Evolutionary conservation across 2,113 vertebrate species (phyloP), one percentile per base, ranked within the genome.

Genomic region (Orientallactaga bullata): DNA sequence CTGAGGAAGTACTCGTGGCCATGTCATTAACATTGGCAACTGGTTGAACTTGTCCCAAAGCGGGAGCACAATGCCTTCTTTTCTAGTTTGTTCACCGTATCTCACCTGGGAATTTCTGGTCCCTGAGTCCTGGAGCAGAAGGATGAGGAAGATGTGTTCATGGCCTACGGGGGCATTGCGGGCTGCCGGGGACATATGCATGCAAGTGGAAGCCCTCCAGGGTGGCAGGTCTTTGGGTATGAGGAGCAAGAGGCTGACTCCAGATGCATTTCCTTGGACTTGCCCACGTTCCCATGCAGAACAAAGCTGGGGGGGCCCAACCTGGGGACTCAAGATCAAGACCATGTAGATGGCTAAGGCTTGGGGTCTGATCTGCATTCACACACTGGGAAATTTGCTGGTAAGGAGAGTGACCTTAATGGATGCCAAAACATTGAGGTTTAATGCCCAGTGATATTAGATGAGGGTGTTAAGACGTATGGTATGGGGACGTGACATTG

Each of bases 361-460:
- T 35, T n/a, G 11, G 2, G 30, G 18, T 23, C 71, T 80, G 21
- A 7, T 58, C 55, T 18, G 13, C 5, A 61, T 51, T 9, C 1
- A 0, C 7, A 4, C 16, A 9, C 15, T 47, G 58, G 80, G 2
- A 5, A 8, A 0, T 4, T 17, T 7, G 1, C 11, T 30, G 66
- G 8, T 7, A 8, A n/a, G 63, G 68, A 80, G 12, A 3, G 0
- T 35, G 81, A 35, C 18, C 77, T 39, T 3, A 18, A 60, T 18
- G 16, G 35, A 7, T 63, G 16, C 23, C 15, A 28, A 4, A 72
- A 32, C 15, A n/a, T 63, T 35, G 39, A 21, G 21, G 18, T 39
- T 78, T 78, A 76, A 24, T 28, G 82, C 37, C 72, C 16, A 5
- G 26, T 66, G 72, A 30, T 72, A 42, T 80, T 32, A 11, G 26